Base-by-base conservation (phyloP, 2,797 vertebrate genomes). In the Sorex maritimensis region DNA sequence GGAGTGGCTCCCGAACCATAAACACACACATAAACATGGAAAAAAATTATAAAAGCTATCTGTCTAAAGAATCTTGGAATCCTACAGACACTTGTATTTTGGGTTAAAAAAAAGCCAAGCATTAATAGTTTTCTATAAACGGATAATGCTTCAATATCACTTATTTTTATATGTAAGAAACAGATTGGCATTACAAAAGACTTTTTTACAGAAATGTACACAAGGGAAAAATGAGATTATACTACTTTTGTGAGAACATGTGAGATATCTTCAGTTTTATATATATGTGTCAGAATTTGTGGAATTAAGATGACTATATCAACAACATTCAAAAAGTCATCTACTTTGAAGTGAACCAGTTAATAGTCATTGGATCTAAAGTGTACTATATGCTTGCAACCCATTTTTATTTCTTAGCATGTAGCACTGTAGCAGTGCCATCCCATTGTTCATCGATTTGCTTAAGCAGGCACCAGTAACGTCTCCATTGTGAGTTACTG, bases 101-200 rank as follows among this genome's bases (percentile, higher is more conserved):
- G 67, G 17, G 81, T 90, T 46, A 92, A 90, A 88, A 58, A 41
- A 65, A 88, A 88, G 1, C 75, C 80, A 52, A 28, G 26, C 0
- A 77, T 93, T 80, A 93, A 88, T 72, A 84, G 41, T 93, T 52
- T 92, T 85, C 28, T 72, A 21, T 7, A 1, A 94, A 86, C 0
- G 67, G 19, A 52, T 91, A 77, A 67, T 52, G 0, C 8, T 24
- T 2, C 88, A 30, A 52, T 80, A 52, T 0, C 73, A 58, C 95
- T 61, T 61, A 15, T 88, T 82, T 95, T 84, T 78, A 9, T 78
- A 9, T 34, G 21, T 61, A 94, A 86, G 63, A 63, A 95, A 95
- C 23, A 21, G 28, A 24, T 81, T 30, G 1, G 41, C 7, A 12
- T n/a, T 92, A 78, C 15, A 84, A 94, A 71, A 61, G 15, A 6